phyloP scores from a whole-genome alignment of 2,113 vertebrate genomes.

The Callithrix jacchus region DNA sequence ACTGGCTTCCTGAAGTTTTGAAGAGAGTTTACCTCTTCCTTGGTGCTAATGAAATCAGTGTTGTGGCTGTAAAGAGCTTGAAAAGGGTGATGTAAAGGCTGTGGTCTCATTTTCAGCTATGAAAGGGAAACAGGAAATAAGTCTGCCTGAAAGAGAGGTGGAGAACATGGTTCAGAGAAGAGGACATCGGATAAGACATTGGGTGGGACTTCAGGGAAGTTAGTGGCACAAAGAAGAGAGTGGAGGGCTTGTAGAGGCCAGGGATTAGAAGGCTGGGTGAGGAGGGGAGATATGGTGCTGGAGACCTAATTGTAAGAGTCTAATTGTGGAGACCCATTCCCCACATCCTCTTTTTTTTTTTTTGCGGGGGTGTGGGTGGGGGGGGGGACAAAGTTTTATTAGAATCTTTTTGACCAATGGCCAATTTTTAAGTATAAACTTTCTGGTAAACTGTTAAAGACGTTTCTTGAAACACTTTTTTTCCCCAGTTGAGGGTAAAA shows the following conservation, averaged over 20 bases:
- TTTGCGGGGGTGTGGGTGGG: too few relatives aligned
- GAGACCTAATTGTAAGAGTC: not conserved
- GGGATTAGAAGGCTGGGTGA: too few relatives aligned
- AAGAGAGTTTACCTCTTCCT: not conserved
- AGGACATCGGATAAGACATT: not conserved
- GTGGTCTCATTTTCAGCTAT: fast-evolving
- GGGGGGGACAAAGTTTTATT: not conserved
- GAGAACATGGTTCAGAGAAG: not conserved
- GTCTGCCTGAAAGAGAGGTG: not conserved
- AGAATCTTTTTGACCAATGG: not conserved
- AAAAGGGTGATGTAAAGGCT: not conserved
- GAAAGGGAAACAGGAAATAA: not conserved
- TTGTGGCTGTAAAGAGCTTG: not conserved
- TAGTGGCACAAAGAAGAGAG: not conserved
- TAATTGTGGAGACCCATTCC: too few relatives aligned
- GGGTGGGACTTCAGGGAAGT: not conserved
- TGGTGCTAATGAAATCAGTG: not conserved
- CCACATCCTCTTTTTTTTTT: not conserved
- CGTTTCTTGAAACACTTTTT: not conserved
- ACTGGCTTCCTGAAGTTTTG: not conserved
- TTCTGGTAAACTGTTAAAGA: not conserved
- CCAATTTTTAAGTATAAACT: not conserved
- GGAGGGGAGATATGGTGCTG: not conserved
- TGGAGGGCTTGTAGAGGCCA: not conserved
- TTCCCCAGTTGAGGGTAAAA: not conserved